A percentile compares a stretch with the other conserved stretches of the same genome.
Evolutionary conservation across 2,797 vertebrate genomes (phyloP).

Genomic region (Yasuhikotakia modesta): DNA sequence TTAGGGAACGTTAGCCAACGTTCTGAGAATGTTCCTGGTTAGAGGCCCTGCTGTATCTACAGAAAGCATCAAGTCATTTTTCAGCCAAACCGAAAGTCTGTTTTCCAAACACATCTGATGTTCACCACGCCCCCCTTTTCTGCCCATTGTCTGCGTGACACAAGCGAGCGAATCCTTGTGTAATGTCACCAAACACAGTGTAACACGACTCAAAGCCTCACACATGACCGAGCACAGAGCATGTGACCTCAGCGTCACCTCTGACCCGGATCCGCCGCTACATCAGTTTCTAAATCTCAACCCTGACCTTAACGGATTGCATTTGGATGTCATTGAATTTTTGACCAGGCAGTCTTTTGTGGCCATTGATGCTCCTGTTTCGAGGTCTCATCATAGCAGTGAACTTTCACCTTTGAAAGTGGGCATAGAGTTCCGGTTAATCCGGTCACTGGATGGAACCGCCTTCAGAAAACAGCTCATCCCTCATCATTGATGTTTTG

Average conservation of each 20-base stretch:
- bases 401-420: conserved; percentile 35
- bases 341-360: conserved; percentile 35
- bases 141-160: not conserved
- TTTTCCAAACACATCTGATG: not conserved
- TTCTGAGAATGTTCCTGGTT: no score
- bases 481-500: conserved; percentile 13
- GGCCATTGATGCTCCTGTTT: conserved; percentile 38
- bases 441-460: conserved; percentile 18
- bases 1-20: no score
- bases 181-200: conserved; percentile 31
- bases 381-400: conserved; percentile 32
- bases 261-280: conserved; percentile 44
- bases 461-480: conserved; percentile 21
- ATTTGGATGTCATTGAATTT: conserved; percentile 38
- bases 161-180: conserved; percentile 14
- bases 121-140: not conserved
- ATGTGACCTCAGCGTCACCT: conserved; percentile 47
- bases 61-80: not conserved
- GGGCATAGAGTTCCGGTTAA: conserved; percentile 25
- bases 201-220: conserved; percentile 46
- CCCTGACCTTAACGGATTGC: conserved; percentile 42
- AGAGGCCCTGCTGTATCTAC: not conserved
- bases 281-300: conserved; percentile 21
- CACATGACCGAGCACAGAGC: conserved; percentile 50
- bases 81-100: not conserved